Percentiles rank a stretch among this genome's conserved stretches.
phyloP scores from a whole-genome alignment of 2,797 vertebrate species.

The Pseudomugil tenellus region DNA sequence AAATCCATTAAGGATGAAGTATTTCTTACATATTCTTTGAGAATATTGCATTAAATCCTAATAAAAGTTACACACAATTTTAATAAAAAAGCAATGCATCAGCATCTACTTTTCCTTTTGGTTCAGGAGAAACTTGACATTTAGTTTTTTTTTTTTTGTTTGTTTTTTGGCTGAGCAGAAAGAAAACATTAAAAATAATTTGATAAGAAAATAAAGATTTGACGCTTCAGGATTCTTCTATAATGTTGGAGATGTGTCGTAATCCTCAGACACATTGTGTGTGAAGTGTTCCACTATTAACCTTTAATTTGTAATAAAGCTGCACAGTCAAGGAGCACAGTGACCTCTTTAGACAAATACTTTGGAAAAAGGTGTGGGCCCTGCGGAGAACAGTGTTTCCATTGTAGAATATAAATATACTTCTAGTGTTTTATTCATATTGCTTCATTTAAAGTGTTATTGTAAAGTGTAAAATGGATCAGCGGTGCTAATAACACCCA shows the following conservation, averaged over 20 bases:
- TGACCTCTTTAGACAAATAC: constrained; percentile 7
- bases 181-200: constrained; percentile 36
- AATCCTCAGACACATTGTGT: background rate
- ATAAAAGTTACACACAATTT: too few species aligned
- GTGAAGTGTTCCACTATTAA: background rate
- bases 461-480: constrained; percentile 36
- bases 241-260: background rate
- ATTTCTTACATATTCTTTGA: constrained; percentile 9
- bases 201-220: constrained; percentile 4
- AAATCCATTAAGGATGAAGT: constrained; percentile 13
- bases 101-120: too few species aligned
- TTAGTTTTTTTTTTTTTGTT: background rate
- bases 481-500: constrained; percentile 10
- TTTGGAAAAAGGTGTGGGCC: constrained; percentile 1
- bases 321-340: background rate
- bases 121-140: too few species aligned
- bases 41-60: constrained; percentile 4
- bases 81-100: too few species aligned
- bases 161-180: background rate
- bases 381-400: constrained; percentile 3
- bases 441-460: constrained; percentile 16
- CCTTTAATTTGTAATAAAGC: constrained; percentile 16
- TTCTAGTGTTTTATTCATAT: constrained; percentile 27
- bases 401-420: constrained; percentile 26
- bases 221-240: background rate